These are phyloP conservation scores for Ceryle rudis DNA, from an alignment of 2,797 vertebrate genomes.

Conservation along the genomic window DNA sequence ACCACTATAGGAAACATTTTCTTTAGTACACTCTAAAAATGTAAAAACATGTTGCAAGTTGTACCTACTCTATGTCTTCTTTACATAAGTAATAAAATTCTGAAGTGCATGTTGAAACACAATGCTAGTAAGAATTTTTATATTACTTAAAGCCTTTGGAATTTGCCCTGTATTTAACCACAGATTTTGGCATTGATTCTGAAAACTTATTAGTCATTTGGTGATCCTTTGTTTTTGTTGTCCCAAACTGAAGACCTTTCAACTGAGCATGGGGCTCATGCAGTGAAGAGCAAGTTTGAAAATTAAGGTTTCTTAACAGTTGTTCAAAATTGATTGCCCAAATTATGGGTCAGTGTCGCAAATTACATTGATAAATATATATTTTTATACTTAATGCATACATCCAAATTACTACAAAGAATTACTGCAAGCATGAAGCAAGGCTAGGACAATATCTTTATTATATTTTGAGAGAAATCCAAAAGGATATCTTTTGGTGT, in stretches of 20 bases:
- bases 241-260: not conserved
- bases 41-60: not conserved
- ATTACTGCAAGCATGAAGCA: not conserved
- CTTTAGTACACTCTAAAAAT: not conserved
- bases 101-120: slow-evolving; percentile 5
- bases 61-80: not conserved
- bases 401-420: not conserved
- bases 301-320: not conserved
- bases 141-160: not conserved
- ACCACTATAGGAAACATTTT: not conserved
- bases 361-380: not conserved
- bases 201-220: not conserved
- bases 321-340: not conserved
- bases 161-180: not conserved
- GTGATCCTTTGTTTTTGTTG: not conserved
- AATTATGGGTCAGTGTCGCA: not conserved
- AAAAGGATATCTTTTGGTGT: not conserved
- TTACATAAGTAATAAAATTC: not conserved
- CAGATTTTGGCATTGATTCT: not conserved
- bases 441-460: not conserved
- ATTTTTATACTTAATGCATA: not conserved
- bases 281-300: not conserved
- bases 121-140: not conserved
- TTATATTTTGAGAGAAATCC: not conserved
- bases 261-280: not conserved